A percentile compares a stretch with the other conserved stretches of the same genome.
These are phyloP conservation scores for Apteryx mantelli DNA, from an alignment of 2,113 vertebrate genomes.

Conservation along the genomic window DNA sequence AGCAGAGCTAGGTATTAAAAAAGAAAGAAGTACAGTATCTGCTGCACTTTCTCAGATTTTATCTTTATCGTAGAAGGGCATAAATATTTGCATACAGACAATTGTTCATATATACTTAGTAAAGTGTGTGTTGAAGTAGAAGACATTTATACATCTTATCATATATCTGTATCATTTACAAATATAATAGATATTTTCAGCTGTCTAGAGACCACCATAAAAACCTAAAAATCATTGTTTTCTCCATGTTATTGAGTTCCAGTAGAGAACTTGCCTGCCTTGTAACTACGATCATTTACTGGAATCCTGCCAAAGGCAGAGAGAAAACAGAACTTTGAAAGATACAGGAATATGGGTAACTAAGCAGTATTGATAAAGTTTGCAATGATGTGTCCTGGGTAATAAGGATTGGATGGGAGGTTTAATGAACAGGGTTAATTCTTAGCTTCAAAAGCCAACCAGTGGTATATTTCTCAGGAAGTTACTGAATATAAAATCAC, in stretches of 20 bases:
- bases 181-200: background rate
- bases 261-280: background rate
- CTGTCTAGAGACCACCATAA: background rate
- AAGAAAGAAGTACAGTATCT: background rate
- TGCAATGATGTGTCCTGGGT: background rate
- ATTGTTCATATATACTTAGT: background rate
- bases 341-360: background rate
- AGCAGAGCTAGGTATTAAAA: background rate
- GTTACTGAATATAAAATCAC: conserved; percentile 2
- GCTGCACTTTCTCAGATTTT: background rate
- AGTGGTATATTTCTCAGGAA: background rate
- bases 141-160: background rate
- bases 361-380: background rate
- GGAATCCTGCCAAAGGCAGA: background rate
- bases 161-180: fast-evolving
- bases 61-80: background rate
- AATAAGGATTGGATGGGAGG: background rate
- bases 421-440: background rate
- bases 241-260: background rate
- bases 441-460: background rate
- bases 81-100: background rate
- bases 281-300: background rate
- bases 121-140: background rate
- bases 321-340: background rate
- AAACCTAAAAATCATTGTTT: background rate